phyloP scores from a whole-genome alignment of 37 sponge, comb jelly and placozoan species.

The Ephydatia muelleri region DNA sequence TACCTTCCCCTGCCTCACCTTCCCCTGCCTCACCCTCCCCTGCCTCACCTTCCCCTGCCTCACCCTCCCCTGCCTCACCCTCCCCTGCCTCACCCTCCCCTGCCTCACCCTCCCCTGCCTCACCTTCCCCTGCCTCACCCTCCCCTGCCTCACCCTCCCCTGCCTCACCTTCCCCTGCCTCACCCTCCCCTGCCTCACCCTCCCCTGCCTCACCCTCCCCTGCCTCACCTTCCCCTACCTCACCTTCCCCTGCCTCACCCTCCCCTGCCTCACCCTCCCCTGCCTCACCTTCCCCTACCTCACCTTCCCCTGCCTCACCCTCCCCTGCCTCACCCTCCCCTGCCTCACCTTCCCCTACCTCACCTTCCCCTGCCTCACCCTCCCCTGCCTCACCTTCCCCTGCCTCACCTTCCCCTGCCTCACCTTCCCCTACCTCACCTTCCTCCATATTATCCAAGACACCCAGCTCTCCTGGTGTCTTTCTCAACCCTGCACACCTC shows the following conservation, averaged over 20 bases:
- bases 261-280: neutral
- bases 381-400: neutral
- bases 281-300: neutral
- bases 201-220: neutral
- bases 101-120: neutral
- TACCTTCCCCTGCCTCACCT: no score
- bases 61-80: no score
- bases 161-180: neutral
- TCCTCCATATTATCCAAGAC: no score
- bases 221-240: neutral
- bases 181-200: neutral
- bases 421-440: neutral
- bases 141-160: conserved; percentile 22
- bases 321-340: no score
- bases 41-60: no score
- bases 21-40: neutral
- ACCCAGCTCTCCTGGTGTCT: no score
- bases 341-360: neutral
- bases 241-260: neutral
- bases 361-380: neutral
- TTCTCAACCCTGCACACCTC: no score
- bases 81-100: no score
- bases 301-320: no score
- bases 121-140: neutral
- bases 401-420: no score